Evolutionary conservation across 2,113 vertebrate genomes (phyloP).

Genomic region (Notiomystis cincta): DNA sequence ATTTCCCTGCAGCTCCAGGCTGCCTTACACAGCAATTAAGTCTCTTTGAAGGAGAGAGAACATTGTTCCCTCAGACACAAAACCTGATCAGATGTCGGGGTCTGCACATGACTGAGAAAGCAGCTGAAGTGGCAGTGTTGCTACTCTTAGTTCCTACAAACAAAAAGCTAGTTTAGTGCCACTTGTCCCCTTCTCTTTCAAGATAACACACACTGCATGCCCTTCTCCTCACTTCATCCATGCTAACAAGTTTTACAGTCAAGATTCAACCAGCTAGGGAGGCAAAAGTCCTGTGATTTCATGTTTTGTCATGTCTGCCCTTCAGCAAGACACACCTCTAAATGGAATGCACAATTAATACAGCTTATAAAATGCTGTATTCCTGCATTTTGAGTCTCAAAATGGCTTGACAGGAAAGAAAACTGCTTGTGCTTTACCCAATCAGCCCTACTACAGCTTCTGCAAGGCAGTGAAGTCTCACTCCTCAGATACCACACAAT

Average conservation of each 20-base stretch:
- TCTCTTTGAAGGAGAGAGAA: not conserved
- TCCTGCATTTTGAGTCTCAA: not conserved
- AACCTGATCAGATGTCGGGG: not conserved
- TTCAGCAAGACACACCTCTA: not conserved
- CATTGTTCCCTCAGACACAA: not conserved
- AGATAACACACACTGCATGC: not conserved
- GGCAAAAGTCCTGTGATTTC: not conserved
- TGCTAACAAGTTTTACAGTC: not conserved
- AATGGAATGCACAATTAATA: not conserved
- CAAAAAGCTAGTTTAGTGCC: not conserved
- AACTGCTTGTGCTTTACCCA: not conserved
- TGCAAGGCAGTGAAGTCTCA: not conserved
- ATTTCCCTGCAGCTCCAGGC: not conserved
- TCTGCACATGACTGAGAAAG: not conserved
- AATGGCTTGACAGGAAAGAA: not conserved
- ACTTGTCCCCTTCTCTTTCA: not conserved
- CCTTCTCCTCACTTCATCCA: not conserved
- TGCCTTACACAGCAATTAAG: not conserved
- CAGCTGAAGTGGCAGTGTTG: not conserved
- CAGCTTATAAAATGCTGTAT: not conserved
- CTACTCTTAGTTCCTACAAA: not conserved
- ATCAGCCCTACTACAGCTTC: not conserved
- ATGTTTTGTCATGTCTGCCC: not conserved
- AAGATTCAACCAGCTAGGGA: not conserved
- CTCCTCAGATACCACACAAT: not conserved